These are phyloP conservation scores for Xenus cinereus DNA, from an alignment of 2,113 vertebrate species.

Conservation along the genomic window DNA sequence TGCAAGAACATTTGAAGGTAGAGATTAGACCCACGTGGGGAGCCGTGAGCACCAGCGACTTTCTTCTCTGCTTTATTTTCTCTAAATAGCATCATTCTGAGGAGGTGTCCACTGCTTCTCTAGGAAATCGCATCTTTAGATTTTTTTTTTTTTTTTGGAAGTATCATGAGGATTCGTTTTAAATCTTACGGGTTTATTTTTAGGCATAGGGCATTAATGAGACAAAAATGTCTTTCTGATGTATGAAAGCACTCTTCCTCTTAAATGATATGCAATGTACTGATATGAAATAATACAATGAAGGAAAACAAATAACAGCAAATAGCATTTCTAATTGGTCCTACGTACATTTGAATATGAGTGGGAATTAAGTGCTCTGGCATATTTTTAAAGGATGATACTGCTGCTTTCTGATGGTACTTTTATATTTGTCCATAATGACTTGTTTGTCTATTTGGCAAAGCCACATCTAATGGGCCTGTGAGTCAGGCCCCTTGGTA, in stretches of 20 bases:
- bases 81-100: not conserved
- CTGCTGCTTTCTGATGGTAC: not conserved
- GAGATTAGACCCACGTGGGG: accelerated
- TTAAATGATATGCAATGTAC: conserved; percentile 1
- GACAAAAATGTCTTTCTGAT: not conserved
- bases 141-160: not conserved
- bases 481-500: not conserved
- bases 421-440: not conserved
- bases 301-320: conserved; percentile 8
- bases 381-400: conserved; percentile 19
- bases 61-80: not conserved
- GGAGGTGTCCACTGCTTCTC: not conserved
- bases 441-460: conserved; percentile 9
- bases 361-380: not conserved
- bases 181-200: conserved; percentile 13
- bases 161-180: not conserved
- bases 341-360: not conserved
- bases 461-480: not conserved
- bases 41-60: not conserved
- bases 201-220: conserved; percentile 6
- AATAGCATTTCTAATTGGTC: conserved; percentile 9
- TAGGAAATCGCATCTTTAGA: not conserved
- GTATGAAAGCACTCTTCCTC: conserved; percentile 1
- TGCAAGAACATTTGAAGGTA: not conserved
- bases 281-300: not conserved